phyloP scores from a whole-genome alignment of 2,888 invertebrate species.

The Phragmatobia fuliginosa region DNA sequence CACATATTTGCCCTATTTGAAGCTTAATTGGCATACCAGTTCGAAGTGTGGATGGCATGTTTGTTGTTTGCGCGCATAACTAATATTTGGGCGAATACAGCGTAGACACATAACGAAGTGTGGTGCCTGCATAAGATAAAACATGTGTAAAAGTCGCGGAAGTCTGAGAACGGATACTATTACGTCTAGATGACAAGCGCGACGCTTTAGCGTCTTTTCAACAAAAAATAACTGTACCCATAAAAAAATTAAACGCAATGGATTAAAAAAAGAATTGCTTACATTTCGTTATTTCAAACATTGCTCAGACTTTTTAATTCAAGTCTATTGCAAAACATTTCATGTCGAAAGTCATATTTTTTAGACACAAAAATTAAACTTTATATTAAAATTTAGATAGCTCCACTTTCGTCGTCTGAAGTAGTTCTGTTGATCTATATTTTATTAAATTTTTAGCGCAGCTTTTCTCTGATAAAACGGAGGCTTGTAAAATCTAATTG shows the following conservation, averaged over 20 bases:
- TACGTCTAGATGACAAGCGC: no score
- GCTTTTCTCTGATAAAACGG: not conserved
- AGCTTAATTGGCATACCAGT: no score
- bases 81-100: no score
- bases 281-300: not conserved
- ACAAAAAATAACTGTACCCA: not conserved
- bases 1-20: no score
- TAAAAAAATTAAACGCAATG: no score
- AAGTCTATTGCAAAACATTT: not conserved
- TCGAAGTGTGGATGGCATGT: no score
- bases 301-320: not conserved
- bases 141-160: no score
- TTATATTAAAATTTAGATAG: not conserved
- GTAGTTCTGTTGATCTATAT: not conserved
- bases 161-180: no score
- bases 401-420: not conserved
- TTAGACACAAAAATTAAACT: no score
- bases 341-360: not conserved
- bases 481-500: not conserved
- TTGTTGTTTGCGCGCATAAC: no score
- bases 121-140: no score
- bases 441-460: not conserved
- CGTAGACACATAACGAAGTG: no score
- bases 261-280: not conserved
- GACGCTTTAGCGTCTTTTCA: not conserved